phyloP scores from a whole-genome alignment of 2,113 vertebrate genomes.

The Oncorhynchus keta region DNA sequence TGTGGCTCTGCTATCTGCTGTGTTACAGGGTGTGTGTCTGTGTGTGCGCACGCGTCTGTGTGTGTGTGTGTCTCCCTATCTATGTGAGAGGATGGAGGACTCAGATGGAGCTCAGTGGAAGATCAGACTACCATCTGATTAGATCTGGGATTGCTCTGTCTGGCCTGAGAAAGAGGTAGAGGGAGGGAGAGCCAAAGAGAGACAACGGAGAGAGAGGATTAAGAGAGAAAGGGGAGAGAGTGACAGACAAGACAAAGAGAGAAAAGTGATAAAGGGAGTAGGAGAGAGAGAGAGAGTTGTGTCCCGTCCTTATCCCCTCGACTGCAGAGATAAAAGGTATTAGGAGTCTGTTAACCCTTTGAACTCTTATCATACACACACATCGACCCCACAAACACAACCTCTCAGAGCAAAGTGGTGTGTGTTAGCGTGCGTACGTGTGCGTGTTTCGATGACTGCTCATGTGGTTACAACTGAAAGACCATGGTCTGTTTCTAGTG shows the following conservation, averaged over 20 bases:
- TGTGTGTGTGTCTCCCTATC: neutral
- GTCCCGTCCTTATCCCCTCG: neutral
- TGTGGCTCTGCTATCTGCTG: conserved; percentile 22
- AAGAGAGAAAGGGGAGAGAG: neutral
- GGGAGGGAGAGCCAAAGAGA: neutral
- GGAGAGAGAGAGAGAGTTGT: conserved; percentile 20
- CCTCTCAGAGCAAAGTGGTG: neutral
- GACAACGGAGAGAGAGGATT: neutral
- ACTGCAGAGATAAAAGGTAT: conserved; percentile 15
- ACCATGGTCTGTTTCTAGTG: neutral
- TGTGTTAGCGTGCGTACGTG: neutral
- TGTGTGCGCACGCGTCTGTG: neutral
- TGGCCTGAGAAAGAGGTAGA: conserved; percentile 18
- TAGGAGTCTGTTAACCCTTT: conserved; percentile 18
- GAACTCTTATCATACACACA: conserved; percentile 3
- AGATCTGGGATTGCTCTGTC: conserved; percentile 34
- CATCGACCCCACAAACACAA: neutral
- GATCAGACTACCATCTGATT: conserved; percentile 28
- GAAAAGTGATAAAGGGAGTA: conserved; percentile 27
- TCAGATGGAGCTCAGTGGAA: neutral
- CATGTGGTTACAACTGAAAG: neutral
- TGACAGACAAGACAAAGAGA: neutral
- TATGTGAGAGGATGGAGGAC: conserved; percentile 7
- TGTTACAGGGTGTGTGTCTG: neutral
- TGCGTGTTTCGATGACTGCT: conserved; percentile 13